phyloP scores from a whole-genome alignment of 2,797 vertebrate species.

The Bothrops alternatus region DNA sequence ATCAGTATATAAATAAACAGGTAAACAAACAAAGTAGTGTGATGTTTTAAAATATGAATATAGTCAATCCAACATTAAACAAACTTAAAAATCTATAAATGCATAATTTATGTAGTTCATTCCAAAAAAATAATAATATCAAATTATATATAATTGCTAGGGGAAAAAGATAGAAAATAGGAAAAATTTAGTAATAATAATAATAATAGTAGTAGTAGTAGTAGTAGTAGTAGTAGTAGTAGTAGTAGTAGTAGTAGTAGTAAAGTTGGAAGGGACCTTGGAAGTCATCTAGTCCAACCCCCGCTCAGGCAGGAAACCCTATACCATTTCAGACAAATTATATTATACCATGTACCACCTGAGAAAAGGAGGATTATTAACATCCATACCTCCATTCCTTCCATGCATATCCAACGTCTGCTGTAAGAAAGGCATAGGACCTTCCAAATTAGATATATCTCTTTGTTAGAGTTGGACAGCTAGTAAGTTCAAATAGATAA shows the following conservation, averaged over 20 bases:
- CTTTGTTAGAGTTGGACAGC: background rate
- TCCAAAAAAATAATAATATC: constrained; percentile 19
- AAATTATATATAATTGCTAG: background rate
- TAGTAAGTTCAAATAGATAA: background rate
- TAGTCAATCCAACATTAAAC: constrained; percentile 58
- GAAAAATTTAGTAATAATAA: background rate
- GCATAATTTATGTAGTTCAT: constrained; percentile 11
- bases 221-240: too few relatives aligned
- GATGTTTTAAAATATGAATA: constrained; percentile 61
- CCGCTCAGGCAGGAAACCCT: too few relatives aligned
- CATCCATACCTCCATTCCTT: background rate
- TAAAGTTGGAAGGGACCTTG: too few relatives aligned
- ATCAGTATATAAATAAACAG: constrained; percentile 53
- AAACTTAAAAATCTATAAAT: constrained; percentile 49
- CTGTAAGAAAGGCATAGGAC: background rate
- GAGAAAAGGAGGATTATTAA: background rate
- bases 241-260: too few relatives aligned
- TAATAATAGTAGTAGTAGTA: too few relatives aligned
- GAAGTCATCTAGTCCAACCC: too few relatives aligned
- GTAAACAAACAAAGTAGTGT: constrained; percentile 23
- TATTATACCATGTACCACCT: background rate
- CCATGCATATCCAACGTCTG: background rate
- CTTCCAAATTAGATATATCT: background rate
- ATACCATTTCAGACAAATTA: too few relatives aligned
- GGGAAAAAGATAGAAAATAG: constrained; percentile 21